Conservation (phyloP, 2,797 vertebrate genomes). For the Salarias fasciatus region DNA sequence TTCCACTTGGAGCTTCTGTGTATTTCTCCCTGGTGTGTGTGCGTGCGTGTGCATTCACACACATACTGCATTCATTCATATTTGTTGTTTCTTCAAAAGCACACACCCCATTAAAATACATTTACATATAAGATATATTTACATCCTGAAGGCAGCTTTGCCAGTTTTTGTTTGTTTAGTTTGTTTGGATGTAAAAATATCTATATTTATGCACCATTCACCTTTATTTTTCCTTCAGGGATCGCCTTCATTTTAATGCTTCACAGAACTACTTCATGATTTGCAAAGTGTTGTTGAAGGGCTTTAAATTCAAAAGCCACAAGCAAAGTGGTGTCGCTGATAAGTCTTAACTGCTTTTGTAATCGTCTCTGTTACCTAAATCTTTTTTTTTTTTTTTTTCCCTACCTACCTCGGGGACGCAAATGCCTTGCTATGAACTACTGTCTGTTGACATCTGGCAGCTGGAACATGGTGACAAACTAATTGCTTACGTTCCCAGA, state of each 20-base stretch:
- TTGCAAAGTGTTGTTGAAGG: constrained; percentile 17
- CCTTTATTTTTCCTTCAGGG: not conserved
- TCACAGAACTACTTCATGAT: constrained; percentile 18
- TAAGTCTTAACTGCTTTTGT: constrained; percentile 38
- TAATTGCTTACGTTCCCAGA: constrained; percentile 56
- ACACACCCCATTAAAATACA: too few species aligned
- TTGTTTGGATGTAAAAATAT: not conserved
- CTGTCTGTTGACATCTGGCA: constrained; percentile 33
- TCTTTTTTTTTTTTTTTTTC: constrained; percentile 2
- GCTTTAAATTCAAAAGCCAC: constrained; percentile 20
- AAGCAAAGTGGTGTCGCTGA: constrained; percentile 1
- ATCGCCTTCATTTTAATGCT: not conserved
- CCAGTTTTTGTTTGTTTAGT: too few species aligned
- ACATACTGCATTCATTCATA: too few species aligned
- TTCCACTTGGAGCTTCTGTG: too few species aligned
- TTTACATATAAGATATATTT: too few species aligned
- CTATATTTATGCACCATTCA: not conserved
- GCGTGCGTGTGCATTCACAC: too few species aligned
- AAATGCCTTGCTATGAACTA: constrained; percentile 31
- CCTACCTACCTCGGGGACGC: constrained; percentile 3
- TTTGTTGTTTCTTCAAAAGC: too few species aligned
- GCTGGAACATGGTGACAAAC: constrained; percentile 58
- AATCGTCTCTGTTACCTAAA: constrained; percentile 20
- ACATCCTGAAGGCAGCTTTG: too few species aligned
- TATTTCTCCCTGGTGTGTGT: too few species aligned